Base-by-base conservation (phyloP, 2,888 invertebrate species). In the Dynastes tityus region DNA sequence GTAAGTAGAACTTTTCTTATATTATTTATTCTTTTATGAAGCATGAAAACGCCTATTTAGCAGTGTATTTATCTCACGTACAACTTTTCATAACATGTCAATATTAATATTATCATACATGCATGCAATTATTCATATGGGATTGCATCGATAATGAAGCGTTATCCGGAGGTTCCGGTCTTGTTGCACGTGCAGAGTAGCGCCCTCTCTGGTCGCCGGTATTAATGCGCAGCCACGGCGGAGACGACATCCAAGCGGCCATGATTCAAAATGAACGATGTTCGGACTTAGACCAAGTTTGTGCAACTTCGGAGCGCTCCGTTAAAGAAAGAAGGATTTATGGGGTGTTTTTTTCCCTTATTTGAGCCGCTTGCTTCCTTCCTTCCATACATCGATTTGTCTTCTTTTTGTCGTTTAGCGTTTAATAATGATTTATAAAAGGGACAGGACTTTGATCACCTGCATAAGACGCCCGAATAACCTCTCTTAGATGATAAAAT, bases 231-330 rank as follows among this genome's bases (percentile, higher is more conserved):
- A 86, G 85, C 87, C 87, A 86, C 87, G 87, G 83, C 85, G 85
- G 85, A 85, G 87, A 86, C 86, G 87, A 87, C 87, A 87, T 85
- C 84, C 84, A 83, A 82, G 84, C 85, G 83, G 87, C 88, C 87
- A 88, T 89, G 87, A 87, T 87, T 89, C 88, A 89, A 87, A 86
- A 86, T 88, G 88, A 88, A 87, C 87, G 88, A 88, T 88, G 88
- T 86, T 86, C 87, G 87, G 89, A 88, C 88, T 89, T 89, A 87
- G 87, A 85, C 85, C 86, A 87, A 87, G 87, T 88, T 85, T 87
- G 87, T 87, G 87, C 87, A 88, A 87, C 87, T 88, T 87, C 84
- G 85, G 86, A 85, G 75, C 79, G 84, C 85, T 85, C 84, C 83
- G 71, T 85, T 86, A 87, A 86, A 87, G 86, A 87, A 87, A 88